phyloP scores from a whole-genome alignment of 2,797 vertebrate species.

The Ficedula albicollis region DNA sequence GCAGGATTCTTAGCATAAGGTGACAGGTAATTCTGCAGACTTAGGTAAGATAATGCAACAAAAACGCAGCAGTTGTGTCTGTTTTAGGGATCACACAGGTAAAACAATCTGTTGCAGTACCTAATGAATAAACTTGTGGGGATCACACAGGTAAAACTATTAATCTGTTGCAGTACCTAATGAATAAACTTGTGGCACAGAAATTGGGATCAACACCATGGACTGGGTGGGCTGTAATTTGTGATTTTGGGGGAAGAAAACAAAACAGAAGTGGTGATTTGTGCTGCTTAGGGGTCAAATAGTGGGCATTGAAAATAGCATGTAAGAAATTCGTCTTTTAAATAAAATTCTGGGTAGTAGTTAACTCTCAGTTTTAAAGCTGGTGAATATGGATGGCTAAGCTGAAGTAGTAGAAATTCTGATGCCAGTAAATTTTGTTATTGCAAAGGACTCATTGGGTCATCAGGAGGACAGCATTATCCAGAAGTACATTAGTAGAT shows the following conservation, averaged over 20 bases:
- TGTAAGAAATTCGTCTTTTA: not conserved
- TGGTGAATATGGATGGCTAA: not conserved
- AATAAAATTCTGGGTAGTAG: not conserved
- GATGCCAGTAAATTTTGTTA: not conserved
- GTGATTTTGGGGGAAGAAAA: fast-evolving
- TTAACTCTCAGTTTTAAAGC: not conserved
- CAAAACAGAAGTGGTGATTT: not conserved
- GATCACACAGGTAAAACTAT: not conserved
- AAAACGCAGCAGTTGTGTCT: not conserved
- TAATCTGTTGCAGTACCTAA: not conserved
- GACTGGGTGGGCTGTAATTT: not conserved
- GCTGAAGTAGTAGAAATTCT: not conserved
- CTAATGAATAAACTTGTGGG: not conserved
- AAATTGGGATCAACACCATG: not conserved
- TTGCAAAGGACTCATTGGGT: not conserved
- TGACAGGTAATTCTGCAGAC: not conserved
- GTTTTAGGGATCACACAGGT: not conserved
- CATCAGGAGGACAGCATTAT: not conserved
- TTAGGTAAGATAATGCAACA: not conserved
- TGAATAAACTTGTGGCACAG: not conserved
- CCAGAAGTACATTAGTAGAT: fast-evolving
- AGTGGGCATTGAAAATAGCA: not conserved
- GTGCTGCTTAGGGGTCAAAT: not conserved
- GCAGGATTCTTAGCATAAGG: not conserved
- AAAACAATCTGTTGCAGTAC: not conserved